Base-by-base conservation (phyloP, 1,140 invertebrate genomes). In the Apis cerana region DNA sequence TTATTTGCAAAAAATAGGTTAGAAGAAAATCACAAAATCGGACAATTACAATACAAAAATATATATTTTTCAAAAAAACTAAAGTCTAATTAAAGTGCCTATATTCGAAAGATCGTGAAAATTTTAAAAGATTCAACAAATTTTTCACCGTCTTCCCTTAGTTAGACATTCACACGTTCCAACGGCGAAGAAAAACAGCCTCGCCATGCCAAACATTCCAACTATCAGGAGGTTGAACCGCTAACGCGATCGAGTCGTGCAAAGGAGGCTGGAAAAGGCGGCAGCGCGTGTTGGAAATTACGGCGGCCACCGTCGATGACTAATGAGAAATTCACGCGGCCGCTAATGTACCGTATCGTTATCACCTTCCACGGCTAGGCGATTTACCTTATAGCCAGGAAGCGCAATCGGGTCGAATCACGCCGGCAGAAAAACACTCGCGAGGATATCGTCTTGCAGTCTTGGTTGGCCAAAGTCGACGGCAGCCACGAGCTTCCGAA, bases 291-390 rank as follows among this genome's bases (percentile, higher is more conserved):
- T 83, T 88, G 71, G 54, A 88, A 88, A 82, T 88, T 88, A 85
- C 87, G 67, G 71, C 85, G 79, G 79, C 79, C 86, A 80, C 52
- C 79, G 79, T 76, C 68, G 87, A 88, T 88, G 87, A 88, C 87
- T 88, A 88, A 88, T 88, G 87, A 85, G 86, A 88, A 85, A 88
- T 88, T 88, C 87, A 82, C 87, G 87, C 79, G 62, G 62, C 75
- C 80, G 86, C 75, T 88, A 88, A 88, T 88, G 87, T 82, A 85
- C 87, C 83, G 83, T 88, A 88, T 82, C 87, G 87, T 88, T 88
- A 88, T 88, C 87, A 88, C 87, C 83, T 88, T 81, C 61, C 81
- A 61, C 72, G 72, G 77, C 23, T 68, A 43, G 33, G 85, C 80
- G 85, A 88, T 87, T 88, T 85, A 78, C 86, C 79, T 50, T 52